Evolutionary conservation across 2,113 vertebrate species (phyloP), one percentile per base, ranked within the genome.

Genomic region (Lathamus discolor): DNA sequence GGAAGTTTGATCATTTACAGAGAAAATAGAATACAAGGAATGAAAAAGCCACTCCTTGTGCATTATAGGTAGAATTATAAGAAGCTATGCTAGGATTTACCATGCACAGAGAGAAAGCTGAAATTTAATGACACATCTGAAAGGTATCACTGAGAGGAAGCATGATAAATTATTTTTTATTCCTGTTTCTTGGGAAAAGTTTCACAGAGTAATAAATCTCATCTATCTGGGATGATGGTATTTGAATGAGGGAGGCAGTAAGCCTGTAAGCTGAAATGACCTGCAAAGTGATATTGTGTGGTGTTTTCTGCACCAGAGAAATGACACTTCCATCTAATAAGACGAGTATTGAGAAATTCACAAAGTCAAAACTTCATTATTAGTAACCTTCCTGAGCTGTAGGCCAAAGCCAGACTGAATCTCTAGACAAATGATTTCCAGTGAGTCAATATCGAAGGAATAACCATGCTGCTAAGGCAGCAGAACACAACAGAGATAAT

Each of bases 251-350:
- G 29, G 31, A 84, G 82, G 12, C 17, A 82, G 44, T 49, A 54
- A 92, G 28, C 62, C 62, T 84, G 37, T 29, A 90, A 88, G 63
- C 78, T 95, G 59, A 95, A 92, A 92, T 86, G 93, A 79, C 41
- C 39, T 82, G 41, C n/a, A 79, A 69, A 39, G 83, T 63, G 4
- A 46, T 77, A 68, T 54, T 13, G 9, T 64, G 25, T 28, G 43
- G 17, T 62, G 67, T 25, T 92, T 77, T 81, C 79, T 64, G 24
- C 9, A 4, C 25, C 28, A 43, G 37, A 95, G 67, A 86, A 77
- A 62, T 84, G 43, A 61, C 49, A 64, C 12, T 95, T 83, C 27
- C 27, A 37, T 66, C 66, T 80, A 93, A 67, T 80, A 82, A 70
- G 22, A 79, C 6, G 61, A 23, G 13, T 85, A 73, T 33, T 85